Conservation (phyloP, 1,140 invertebrate genomes). For the Cylas formicarius region DNA sequence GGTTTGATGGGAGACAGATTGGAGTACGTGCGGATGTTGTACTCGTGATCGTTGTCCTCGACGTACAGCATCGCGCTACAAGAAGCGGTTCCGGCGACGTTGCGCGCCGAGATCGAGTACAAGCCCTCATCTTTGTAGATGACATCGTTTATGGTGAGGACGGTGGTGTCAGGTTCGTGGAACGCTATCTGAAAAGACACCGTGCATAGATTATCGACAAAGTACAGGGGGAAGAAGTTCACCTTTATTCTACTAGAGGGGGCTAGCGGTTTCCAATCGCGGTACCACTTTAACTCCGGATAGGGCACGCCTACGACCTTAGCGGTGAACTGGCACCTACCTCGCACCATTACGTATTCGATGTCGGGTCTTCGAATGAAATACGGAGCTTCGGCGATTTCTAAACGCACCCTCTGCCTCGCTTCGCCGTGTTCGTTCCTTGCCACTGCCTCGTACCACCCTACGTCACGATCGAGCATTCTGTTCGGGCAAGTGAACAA, state of each 20-base stretch:
- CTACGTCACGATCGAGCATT: conserved; percentile 86
- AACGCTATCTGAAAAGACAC: conserved; percentile 60
- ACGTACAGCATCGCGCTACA: conserved; percentile 85
- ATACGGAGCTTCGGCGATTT: conserved; percentile 85
- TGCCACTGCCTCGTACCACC: conserved; percentile 87
- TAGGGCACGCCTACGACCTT: conserved; percentile 82
- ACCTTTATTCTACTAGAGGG: conserved; percentile 75
- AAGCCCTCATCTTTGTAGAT: conserved; percentile 87
- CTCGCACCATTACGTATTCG: conserved; percentile 64
- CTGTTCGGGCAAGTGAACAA: no score
- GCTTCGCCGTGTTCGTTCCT: conserved; percentile 88
- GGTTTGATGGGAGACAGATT: conserved; percentile 59
- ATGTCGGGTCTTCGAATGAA: conserved; percentile 85
- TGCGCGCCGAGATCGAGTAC: conserved; percentile 87
- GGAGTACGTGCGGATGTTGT: conserved; percentile 61
- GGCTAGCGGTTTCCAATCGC: conserved; percentile 88
- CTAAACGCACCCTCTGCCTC: conserved; percentile 71
- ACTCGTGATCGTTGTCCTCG: conserved; percentile 77
- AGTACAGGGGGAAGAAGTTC: conserved; percentile 3
- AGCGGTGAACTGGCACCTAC: conserved; percentile 71
- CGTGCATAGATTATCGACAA: not conserved
- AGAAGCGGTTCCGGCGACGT: conserved; percentile 86
- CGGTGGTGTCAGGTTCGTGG: conserved; percentile 75
- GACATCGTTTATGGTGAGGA: conserved; percentile 75
- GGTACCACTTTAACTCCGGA: conserved; percentile 95